Evolutionary conservation across 2,113 vertebrate species (phyloP), one percentile per base, ranked within the genome.

Genomic region (Pao palembangensis): DNA sequence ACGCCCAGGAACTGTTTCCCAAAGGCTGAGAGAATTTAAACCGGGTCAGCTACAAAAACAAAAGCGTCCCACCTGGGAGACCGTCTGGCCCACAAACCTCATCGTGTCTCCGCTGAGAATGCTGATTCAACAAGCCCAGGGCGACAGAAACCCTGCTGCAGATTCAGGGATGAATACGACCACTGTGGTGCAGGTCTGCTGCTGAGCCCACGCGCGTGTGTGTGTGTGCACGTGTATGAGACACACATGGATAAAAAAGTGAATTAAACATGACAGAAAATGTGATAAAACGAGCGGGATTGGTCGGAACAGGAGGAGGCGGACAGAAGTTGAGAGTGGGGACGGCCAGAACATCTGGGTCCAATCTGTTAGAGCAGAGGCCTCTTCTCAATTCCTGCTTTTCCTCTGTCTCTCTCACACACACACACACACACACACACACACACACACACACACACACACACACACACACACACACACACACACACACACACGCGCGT

Each of bases 331-430:
- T 8, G 34, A 38, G 34, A 8, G 8, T 2, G 34, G 81, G 23
- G 57, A 60, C 3, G 21, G 71, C 64, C 77, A 75, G 69, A 79
- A 85, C 81, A 85, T 87, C 86, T 85, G 83, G 81, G 61, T 74
- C 64, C 71, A 71, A 83, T 83, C 73, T 58, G 48, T 3, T 14
- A 15, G 38, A n/a, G 55, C 34, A 42, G 78, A 79, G 62, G 71
- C 67, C 69, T 73, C 59, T 57, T 51, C 50, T 71, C 71, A 61
- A 73, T 83, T 81, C 67, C 55, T 70, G 49, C 18, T 61, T 69
- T 61, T 62, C 60, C 67, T 51, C 64, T 63, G 25, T 19, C 58
- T 17, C 55, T n/a, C n/a, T n/a, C n/a, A 49, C 57, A 55, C 64
- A 48, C 49, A 6, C 31, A 34, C 64, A 15, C 51, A 59, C 65